Percentiles rank a stretch among this genome's conserved stretches.
Evolutionary conservation across 2,797 vertebrate species (phyloP).

Genomic region (Eptatretus atami): DNA sequence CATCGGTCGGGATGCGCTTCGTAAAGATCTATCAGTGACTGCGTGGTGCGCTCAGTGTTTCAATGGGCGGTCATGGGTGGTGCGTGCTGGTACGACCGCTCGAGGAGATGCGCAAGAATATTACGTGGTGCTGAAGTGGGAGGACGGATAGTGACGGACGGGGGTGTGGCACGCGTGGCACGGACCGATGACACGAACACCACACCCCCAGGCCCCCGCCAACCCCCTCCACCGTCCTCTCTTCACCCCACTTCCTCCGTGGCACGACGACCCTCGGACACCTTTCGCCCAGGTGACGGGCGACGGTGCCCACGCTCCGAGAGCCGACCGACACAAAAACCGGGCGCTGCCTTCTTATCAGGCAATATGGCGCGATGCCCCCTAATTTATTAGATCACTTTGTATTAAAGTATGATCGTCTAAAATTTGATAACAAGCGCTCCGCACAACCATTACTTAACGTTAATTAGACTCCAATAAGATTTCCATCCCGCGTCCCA

Average conservation of each 20-base stretch:
- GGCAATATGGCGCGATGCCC: slow-evolving; percentile 54
- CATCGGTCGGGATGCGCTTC: too few relatives aligned
- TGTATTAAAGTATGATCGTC: slow-evolving; percentile 86
- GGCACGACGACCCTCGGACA: not conserved
- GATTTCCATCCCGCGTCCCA: slow-evolving; percentile 54
- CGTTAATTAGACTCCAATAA: slow-evolving; percentile 70
- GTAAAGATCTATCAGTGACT: too few relatives aligned
- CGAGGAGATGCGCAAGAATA: too few relatives aligned
- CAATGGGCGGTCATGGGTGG: too few relatives aligned
- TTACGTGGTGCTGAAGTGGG: too few relatives aligned
- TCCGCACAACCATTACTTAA: slow-evolving; percentile 90
- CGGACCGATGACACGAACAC: not conserved
- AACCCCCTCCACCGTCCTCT: not conserved
- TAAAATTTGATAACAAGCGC: slow-evolving; percentile 97
- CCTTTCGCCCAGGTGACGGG: not conserved
- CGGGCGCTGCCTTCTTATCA: slow-evolving; percentile 13
- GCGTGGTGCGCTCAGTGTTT: too few relatives aligned
- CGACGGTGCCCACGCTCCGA: not conserved
- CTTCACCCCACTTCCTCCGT: not conserved
- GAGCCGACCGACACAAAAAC: not conserved
- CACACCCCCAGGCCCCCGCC: not conserved
- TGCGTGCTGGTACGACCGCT: too few relatives aligned
- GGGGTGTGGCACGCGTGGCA: too few relatives aligned
- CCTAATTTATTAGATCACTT: slow-evolving; percentile 94
- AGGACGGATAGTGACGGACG: too few relatives aligned